Conservation (phyloP, 2,113 vertebrate species). For the Gallinago media region DNA sequence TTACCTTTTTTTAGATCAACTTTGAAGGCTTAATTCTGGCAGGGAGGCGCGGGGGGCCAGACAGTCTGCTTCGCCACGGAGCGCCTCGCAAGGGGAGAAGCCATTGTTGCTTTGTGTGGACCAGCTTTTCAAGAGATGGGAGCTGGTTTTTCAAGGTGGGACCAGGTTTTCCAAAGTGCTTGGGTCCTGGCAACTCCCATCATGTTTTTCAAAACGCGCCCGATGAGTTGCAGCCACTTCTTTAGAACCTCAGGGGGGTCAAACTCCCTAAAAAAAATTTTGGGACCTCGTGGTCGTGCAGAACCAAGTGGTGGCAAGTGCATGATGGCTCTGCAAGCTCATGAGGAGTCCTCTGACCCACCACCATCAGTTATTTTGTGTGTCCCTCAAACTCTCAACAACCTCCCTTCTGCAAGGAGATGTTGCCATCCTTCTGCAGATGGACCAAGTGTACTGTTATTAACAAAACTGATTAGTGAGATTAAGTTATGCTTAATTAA, state of each 20-base stretch:
- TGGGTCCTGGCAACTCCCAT: conserved; percentile 11
- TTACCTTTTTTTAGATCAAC: neutral
- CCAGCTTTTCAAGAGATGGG: conserved; percentile 35
- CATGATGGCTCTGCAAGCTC: fast-evolving
- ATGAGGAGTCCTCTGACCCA: fast-evolving
- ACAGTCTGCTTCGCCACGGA: neutral
- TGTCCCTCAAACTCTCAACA: neutral
- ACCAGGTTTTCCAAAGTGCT: neutral
- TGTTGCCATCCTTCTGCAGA: neutral
- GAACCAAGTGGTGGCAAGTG: neutral
- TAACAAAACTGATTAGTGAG: neutral
- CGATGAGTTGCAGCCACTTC: neutral
- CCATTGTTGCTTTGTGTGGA: neutral
- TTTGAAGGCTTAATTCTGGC: neutral
- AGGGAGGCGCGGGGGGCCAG: neutral
- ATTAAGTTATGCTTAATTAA: neutral
- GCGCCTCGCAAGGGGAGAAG: neutral
- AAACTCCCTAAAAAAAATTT: fast-evolving
- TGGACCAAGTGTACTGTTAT: neutral
- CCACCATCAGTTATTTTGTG: neutral
- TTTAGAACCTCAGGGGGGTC: neutral
- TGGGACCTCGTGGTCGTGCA: fast-evolving
- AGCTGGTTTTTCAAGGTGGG: conserved; percentile 62
- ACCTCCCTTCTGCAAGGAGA: neutral
- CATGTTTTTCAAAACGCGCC: neutral